phyloP scores from a whole-genome alignment of 2,113 vertebrate species.

The Bucco capensis region DNA sequence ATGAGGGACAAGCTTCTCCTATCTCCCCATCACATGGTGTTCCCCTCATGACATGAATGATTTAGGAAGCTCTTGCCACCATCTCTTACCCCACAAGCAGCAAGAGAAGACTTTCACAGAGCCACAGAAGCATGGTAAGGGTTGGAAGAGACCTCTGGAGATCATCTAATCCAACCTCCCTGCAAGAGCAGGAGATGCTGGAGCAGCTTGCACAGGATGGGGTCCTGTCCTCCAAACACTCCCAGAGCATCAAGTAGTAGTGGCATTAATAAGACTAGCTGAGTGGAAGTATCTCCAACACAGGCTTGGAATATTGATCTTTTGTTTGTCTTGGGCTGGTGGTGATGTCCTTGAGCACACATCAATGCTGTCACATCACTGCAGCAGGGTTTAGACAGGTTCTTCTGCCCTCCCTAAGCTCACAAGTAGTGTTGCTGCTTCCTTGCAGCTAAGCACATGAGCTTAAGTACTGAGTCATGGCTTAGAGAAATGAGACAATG shows the following conservation, averaged over 20 bases:
- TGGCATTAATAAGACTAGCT: not conserved
- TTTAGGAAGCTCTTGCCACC: not conserved
- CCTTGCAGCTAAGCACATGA: not conserved
- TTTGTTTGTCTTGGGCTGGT: not conserved
- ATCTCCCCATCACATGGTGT: not conserved
- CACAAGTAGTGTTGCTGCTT: not conserved
- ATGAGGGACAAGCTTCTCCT: not conserved
- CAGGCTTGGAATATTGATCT: not conserved
- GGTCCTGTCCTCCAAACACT: too few species aligned
- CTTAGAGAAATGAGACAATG: not conserved
- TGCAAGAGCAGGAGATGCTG: too few species aligned
- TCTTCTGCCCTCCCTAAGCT: not conserved
- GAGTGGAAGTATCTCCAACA: accelerated
- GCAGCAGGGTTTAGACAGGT: not conserved
- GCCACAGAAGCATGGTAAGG: too few species aligned
- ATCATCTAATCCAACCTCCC: too few species aligned
- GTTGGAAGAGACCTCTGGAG: too few species aligned
- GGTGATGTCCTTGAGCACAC: not conserved
- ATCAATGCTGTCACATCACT: not conserved
- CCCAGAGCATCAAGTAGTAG: not conserved
- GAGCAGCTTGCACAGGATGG: too few species aligned
- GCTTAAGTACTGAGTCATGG: not conserved
- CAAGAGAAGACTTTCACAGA: not conserved
- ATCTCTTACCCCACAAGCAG: too few species aligned
- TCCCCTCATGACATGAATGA: not conserved